phyloP scores from a whole-genome alignment of 2,113 vertebrate species.

The Pimephales promelas region DNA sequence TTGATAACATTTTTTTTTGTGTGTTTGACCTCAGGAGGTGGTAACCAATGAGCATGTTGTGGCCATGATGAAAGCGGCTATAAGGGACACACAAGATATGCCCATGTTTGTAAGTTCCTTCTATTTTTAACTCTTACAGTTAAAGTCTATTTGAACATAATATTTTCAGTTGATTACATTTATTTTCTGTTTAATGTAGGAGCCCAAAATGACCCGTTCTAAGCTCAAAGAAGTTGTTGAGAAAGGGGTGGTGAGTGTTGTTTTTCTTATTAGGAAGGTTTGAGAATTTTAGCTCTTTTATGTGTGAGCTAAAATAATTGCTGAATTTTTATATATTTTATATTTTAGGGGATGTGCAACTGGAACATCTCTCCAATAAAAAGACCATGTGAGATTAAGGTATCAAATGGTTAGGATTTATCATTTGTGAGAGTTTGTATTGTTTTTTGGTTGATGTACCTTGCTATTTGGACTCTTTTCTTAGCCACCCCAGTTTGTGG shows the following conservation, averaged over 20 bases:
- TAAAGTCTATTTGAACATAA: neutral
- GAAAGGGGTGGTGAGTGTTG: conserved; percentile 84
- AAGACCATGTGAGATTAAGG: conserved; percentile 82
- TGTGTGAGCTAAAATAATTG: neutral
- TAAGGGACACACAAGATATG: conserved; percentile 88
- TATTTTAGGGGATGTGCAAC: conserved; percentile 78
- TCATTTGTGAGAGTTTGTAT: neutral
- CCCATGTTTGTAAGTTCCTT: conserved; percentile 89
- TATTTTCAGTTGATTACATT: neutral
- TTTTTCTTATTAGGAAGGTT: neutral
- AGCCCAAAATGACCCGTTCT: conserved; percentile 98
- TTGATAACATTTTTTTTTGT: neutral
- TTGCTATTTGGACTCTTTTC: neutral
- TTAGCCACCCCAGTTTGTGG: conserved; percentile 93
- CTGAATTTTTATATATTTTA: neutral
- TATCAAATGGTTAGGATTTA: conserved; percentile 44
- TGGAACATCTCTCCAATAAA: conserved; percentile 90
- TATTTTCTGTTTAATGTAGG: conserved; percentile 71
- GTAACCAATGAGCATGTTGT: conserved; percentile 95
- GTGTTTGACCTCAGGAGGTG: conserved; percentile 81
- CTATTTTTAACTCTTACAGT: neutral
- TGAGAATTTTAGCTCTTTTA: neutral
- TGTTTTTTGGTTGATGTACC: neutral
- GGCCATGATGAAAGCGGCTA: conserved; percentile 97
- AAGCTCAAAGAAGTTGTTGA: conserved; percentile 91